Percentiles rank a stretch among this genome's conserved stretches.
phyloP scores from a whole-genome alignment of 2,888 invertebrate species.

The Hoplodrina ambigua region DNA sequence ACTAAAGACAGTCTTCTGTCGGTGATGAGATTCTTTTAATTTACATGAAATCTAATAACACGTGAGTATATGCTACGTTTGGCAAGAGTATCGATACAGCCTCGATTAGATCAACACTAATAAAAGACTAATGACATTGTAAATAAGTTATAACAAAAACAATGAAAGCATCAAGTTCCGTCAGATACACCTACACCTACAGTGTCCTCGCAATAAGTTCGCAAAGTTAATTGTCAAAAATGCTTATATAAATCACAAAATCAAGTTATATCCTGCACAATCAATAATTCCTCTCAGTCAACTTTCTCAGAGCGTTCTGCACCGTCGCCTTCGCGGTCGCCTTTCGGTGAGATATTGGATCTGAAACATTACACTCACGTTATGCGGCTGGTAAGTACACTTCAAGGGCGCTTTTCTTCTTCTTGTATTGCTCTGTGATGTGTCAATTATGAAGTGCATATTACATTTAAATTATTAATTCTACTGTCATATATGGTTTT shows the following conservation, averaged over 20 bases:
- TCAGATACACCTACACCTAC: conserved; percentile 59
- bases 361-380: conserved; percentile 78
- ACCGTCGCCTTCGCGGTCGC: conserved; percentile 90
- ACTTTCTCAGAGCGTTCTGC: conserved; percentile 89
- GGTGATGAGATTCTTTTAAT: conserved; percentile 71
- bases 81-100: conserved; percentile 79
- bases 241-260: conserved; percentile 82
- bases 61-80: conserved; percentile 70
- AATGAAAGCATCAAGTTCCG: conserved; percentile 69
- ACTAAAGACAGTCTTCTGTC: conserved; percentile 78
- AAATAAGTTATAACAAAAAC: conserved; percentile 67
- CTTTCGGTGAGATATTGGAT: conserved; percentile 89
- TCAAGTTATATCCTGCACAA: conserved; percentile 69
- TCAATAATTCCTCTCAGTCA: conserved; percentile 88
- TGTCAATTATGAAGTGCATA: conserved; percentile 63
- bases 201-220: conserved; percentile 58
- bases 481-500: conserved; percentile 58
- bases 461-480: conserved; percentile 57
- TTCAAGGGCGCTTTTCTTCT: conserved; percentile 9
- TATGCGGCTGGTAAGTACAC: conserved; percentile 35
- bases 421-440: conserved; percentile 57
- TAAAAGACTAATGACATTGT: conserved; percentile 53
- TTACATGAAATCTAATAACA: conserved; percentile 63
- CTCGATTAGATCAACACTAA: conserved; percentile 68
- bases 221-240: conserved; percentile 76